Base-by-base conservation (phyloP, 2,113 vertebrate species). In the Thunnus maccoyii region DNA sequence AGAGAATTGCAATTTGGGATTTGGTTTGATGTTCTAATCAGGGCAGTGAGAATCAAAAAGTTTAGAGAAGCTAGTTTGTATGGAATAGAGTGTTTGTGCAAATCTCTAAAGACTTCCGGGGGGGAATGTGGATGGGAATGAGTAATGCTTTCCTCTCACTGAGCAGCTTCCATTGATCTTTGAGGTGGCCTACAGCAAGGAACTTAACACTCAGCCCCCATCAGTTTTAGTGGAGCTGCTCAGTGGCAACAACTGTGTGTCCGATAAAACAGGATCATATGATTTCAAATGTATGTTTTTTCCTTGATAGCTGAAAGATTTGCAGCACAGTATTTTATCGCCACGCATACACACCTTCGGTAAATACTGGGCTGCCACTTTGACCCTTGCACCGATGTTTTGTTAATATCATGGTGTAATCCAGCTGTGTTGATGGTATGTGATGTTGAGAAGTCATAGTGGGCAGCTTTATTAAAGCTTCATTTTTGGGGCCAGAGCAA, bases 401-500 rank as follows among this genome's bases (percentile, higher is more conserved):
- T 20, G 17, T 46, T 56, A 5, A 62, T 41, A 51, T 78, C n/a
- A 22, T 30, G 8, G 5, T 50, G 61, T 56, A 13, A 72, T 84
- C 87, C 82, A 87, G 80, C 87, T 88, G 88, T 79, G 84, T 50
- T 62, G 22, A 47, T 30, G 12, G 36, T 68, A 63, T 18, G 52
- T 71, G 54, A 48, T 76, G 73, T 71, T 56, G 41, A 64, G 77
- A 61, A 66, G 74, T 76, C 87, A 30, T 68, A 66, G 78, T 22
- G 78, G 27, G 85, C 32, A 30, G 69, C 69, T 86, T 91, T 81
- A 92, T 89, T 89, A 91, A 92, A 87, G 65, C 48, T 69, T 76
- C 54, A 76, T 90, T 68, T 89, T 83, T 80, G 61, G 63, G 41
- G 55, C 80, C 36, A 50, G 10, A 71, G 63, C 6, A 3, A 48